These are phyloP conservation scores for Cervus canadensis DNA, from an alignment of 2,113 vertebrate genomes.

Conservation along the genomic window DNA sequence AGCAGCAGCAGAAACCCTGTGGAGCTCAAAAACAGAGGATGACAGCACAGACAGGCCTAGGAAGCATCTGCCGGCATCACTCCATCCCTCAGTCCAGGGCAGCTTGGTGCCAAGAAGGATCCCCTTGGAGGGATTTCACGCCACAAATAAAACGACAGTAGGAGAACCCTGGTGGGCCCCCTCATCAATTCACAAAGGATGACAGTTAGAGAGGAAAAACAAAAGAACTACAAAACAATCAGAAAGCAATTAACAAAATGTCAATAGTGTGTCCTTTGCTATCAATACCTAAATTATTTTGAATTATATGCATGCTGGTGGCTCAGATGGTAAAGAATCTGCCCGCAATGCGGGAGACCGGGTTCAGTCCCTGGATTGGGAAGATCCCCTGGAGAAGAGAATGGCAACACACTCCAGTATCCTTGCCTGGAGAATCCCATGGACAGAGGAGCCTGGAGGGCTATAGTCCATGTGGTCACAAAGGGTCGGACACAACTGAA, in stretches of 20 bases:
- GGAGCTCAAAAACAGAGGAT: background rate
- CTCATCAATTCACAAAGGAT: background rate
- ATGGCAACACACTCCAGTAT: background rate
- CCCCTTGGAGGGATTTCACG: background rate
- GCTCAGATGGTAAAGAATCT: background rate
- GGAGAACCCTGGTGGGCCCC: background rate
- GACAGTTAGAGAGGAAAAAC: background rate
- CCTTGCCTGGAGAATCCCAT: background rate
- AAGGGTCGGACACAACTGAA: background rate
- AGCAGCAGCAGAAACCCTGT: background rate
- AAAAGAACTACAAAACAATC: background rate
- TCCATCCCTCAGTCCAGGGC: background rate
- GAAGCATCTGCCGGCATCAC: background rate
- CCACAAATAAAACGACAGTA: background rate
- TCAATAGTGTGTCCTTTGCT: background rate
- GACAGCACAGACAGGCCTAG: background rate
- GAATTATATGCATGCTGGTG: background rate
- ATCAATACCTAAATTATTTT: background rate
- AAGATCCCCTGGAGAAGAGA: background rate
- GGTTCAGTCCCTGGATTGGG: background rate
- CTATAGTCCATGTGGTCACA: background rate
- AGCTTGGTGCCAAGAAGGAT: background rate
- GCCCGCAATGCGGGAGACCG: fast-evolving
- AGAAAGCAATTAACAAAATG: background rate
- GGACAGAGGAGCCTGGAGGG: background rate